Conservation (phyloP, 2,888 invertebrate genomes). For the Automeris io region DNA sequence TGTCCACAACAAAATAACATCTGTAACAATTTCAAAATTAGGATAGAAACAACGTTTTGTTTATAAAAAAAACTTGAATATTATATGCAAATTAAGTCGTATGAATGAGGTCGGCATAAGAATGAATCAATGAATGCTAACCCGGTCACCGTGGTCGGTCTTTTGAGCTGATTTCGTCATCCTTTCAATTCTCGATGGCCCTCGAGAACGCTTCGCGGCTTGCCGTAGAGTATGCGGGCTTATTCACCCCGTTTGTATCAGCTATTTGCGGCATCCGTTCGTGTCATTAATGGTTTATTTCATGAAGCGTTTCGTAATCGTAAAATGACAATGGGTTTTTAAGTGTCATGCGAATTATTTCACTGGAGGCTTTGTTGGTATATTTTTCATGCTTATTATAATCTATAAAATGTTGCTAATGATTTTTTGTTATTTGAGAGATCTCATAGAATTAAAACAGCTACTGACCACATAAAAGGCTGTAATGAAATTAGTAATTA, state of each 20-base stretch:
- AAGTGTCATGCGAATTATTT: conserved; percentile 1
- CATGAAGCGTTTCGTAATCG: conserved; percentile 7
- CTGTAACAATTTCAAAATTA: too few relatives aligned
- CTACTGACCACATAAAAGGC: too few relatives aligned
- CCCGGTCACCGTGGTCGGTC: conserved; percentile 29
- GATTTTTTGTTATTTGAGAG: too few relatives aligned
- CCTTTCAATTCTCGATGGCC: conserved; percentile 45
- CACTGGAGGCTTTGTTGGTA: neutral
- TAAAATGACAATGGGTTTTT: conserved; percentile 5
- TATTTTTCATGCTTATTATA: neutral
- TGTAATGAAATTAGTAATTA: too few relatives aligned
- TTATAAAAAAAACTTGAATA: neutral
- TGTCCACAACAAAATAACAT: too few relatives aligned
- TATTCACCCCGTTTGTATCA: conserved; percentile 38
- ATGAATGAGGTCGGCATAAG: conserved; percentile 21
- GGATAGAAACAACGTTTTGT: neutral
- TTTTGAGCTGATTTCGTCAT: conserved; percentile 39
- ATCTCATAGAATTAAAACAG: too few relatives aligned
- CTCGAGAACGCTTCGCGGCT: conserved; percentile 41
- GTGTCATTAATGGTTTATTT: conserved; percentile 31
- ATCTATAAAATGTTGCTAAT: neutral
- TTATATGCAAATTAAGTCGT: conserved; percentile 15
- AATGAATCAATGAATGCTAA: conserved; percentile 31
- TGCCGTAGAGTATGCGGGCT: conserved; percentile 39
- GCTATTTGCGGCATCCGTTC: conserved; percentile 39